These are phyloP conservation scores for Neria commutata DNA, from an alignment of 2,888 invertebrate species.

Conservation along the genomic window DNA sequence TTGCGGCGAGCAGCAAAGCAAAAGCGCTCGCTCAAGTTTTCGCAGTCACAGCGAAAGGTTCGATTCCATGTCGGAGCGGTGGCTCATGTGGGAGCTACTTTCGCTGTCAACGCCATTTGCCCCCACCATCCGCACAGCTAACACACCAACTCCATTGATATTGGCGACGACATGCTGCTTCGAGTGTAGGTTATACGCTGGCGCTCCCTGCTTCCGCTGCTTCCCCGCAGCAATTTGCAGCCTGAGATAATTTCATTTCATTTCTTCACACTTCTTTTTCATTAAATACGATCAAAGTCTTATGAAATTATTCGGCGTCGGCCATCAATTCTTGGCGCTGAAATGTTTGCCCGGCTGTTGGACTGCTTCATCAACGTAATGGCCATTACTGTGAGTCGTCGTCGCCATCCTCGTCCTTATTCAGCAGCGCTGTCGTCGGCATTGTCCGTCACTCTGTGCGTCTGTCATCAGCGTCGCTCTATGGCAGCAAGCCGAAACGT, in stretches of 20 bases:
- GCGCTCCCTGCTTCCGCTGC: conserved; percentile 6
- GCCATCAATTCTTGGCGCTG: neutral
- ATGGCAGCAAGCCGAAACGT: too few species aligned
- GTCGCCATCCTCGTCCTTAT: neutral
- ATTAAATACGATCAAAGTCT: neutral
- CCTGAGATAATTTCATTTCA: conserved; percentile 6
- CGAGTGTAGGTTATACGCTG: neutral
- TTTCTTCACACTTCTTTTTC: too few species aligned
- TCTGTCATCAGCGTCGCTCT: neutral
- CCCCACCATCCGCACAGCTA: neutral
- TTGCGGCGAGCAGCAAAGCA: neutral
- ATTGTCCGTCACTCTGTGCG: neutral
- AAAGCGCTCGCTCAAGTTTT: too few species aligned
- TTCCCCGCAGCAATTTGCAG: conserved; percentile 13
- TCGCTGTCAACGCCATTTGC: neutral
- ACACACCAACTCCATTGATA: neutral
- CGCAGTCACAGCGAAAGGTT: neutral
- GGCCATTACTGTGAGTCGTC: neutral
- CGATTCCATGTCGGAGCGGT: neutral
- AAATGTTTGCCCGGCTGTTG: neutral
- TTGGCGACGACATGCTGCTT: too few species aligned
- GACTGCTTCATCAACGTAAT: neutral
- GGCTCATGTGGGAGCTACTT: conserved; percentile 8
- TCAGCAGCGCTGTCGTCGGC: neutral
- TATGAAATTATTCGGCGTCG: neutral